Base-by-base conservation (phyloP, 2,797 vertebrate genomes). In the Enteromius argenteus region DNA sequence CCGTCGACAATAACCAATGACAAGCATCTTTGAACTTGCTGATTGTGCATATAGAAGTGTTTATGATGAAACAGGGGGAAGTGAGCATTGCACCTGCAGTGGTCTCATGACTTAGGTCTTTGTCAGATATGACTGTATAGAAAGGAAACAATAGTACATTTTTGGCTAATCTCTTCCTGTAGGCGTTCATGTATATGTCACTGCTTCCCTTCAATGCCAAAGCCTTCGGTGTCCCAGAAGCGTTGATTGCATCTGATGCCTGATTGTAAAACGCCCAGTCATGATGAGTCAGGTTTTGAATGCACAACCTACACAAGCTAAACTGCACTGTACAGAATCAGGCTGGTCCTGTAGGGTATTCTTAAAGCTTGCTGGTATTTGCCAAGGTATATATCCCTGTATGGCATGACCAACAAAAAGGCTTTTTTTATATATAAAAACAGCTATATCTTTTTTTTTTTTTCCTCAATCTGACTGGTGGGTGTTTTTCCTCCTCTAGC, bases 401-500 rank as follows among this genome's bases (percentile, higher is more conserved):
- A 77, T 19, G 35, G 53, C n/a, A 30, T 62, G 1, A 62, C 37
- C 9, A 44, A 58, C 46, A 58, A 60, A 21, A 56, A 74, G 35
- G 14, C 9, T n/a, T 37, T 64, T 69, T 68, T 53, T 77, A 67
- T 73, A 32, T 79, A 32, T 56, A 80, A 51, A 56, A 69, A 58
- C 32, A 10, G 27, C 53, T 49, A 39, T 21, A n/a, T 75, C 64
- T 56, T 23, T 51, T 27, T 56, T 60, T 58, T 58, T 62, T 71
- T 27, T 51, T 39, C 19, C 49, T 77, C 32, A 56, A n/a, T 73
- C 68, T 83, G 53, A 68, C 27, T 76, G 30, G 53, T 67, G 35
- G 51, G 44, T 84, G 73, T 77, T 86, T 81, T 86, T 80, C 69
- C 67, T 85, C 19, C 66, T 80, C 69, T 11, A 80, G 58, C 69